Base-by-base conservation (phyloP, 2,113 vertebrate species). In the Puma concolor region DNA sequence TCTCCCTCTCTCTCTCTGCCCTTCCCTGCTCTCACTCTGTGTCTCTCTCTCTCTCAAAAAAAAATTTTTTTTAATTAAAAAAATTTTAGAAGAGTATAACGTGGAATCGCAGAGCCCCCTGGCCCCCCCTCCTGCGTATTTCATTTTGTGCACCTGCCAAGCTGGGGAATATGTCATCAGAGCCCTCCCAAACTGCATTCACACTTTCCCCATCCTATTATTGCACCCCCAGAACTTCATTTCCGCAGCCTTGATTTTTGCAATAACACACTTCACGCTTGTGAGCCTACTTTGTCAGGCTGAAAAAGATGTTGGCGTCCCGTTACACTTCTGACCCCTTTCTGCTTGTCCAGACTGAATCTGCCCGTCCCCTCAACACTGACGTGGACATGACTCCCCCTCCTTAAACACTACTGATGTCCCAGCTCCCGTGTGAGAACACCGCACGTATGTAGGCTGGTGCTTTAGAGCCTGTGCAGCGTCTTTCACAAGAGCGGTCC, bases 81-180 rank as follows among this genome's bases (percentile, higher is more conserved):
- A 44, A 44, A 44, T 44, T 44, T 9, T 44, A 44, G 17, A n/a
- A 41, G 44, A 5, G 1, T 1, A 23, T 17, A 27, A 3, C 4
- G 9, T 10, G 16, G 14, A 2, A 9, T 1, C 12, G 5, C 9
- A 1, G 31, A 44, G 13, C 0, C 52, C 52, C 6, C 50, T 1
- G 2, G 31, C 8, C 25, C 60, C 11, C 72, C 4, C 15, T 2
- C 15, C 1, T 33, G 8, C 13, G 0, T 7, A 4, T 36, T 64
- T 57, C 82, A 4, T 38, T 31, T 16, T 17, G 7, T 1, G 2
- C 13, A 14, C 31, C 4, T 0, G 6, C 21, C 17, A 3, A 29
- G 72, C 72, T 16, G 2, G 0, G 25, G 44, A 36, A 36, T 6
- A 2, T 1, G 16, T 7, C 4, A 14, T 29, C n/a, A 8, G 29